Evolutionary conservation across 2,113 vertebrate species (phyloP).

Genomic region (Dermatemys mawii): DNA sequence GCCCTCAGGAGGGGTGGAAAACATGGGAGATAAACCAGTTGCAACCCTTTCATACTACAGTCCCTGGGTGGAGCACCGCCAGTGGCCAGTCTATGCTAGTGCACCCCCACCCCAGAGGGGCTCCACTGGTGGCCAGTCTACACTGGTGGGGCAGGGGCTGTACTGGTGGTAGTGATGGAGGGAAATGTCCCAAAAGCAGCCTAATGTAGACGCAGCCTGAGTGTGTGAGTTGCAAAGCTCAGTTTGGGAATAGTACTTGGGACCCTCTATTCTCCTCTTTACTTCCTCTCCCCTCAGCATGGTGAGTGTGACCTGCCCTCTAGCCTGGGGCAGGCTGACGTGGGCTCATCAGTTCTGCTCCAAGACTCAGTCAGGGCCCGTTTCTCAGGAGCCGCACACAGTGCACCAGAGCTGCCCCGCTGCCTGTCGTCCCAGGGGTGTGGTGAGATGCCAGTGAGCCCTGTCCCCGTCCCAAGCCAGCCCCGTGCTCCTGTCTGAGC

Average conservation of each 20-base stretch:
- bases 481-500: neutral
- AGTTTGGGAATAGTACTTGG: neutral
- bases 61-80: neutral
- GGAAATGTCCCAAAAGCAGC: neutral
- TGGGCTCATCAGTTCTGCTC: neutral
- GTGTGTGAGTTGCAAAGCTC: neutral
- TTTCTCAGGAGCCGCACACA: neutral
- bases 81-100: neutral
- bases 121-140: neutral
- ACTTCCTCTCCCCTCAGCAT: too few relatives aligned
- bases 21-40: too few relatives aligned
- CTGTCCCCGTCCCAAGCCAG: too few relatives aligned
- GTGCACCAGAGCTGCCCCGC: neutral
- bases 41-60: too few relatives aligned
- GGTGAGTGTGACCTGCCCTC: neutral
- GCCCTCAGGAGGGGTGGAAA: too few relatives aligned
- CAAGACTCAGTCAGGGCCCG: neutral
- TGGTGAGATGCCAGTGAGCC: neutral
- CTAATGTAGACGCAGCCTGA: neutral
- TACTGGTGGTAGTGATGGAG: neutral
- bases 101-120: neutral
- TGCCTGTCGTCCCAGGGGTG: neutral
- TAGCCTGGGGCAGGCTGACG: neutral
- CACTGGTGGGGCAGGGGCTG: neutral
- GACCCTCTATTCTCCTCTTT: neutral